A percentile compares a stretch with the other conserved stretches of the same genome.
Evolutionary conservation across 2,113 vertebrate species (phyloP).

Genomic region (Bambusicola thoracicus): DNA sequence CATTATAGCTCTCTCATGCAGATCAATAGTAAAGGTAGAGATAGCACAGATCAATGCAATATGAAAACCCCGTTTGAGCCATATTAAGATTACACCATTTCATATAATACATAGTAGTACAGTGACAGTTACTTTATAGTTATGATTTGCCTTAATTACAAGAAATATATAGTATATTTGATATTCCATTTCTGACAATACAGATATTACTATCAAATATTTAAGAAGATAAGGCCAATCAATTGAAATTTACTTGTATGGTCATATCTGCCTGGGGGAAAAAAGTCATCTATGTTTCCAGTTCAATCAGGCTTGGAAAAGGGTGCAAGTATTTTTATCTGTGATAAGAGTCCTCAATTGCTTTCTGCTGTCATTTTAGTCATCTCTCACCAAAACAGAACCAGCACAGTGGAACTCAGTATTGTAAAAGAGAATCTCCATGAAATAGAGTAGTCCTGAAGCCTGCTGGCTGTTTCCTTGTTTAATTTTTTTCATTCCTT

Average conservation of each 20-base stretch:
- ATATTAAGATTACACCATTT: rapidly evolving
- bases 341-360: rapidly evolving
- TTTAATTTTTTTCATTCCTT: background rate
- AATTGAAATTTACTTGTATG: background rate
- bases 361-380: background rate
- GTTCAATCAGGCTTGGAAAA: background rate
- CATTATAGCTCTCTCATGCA: background rate
- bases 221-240: background rate
- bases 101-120: rapidly evolving
- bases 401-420: rapidly evolving
- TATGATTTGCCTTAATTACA: background rate
- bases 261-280: background rate
- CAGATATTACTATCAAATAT: background rate
- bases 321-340: background rate
- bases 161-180: background rate
- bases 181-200: background rate
- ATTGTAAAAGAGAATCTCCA: background rate
- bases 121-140: background rate
- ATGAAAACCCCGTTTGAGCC: background rate
- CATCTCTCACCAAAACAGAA: background rate
- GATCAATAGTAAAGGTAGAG: background rate
- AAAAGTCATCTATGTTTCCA: rapidly evolving
- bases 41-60: background rate
- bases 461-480: rapidly evolving
- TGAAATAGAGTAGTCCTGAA: background rate